Base-by-base conservation (phyloP, 2,888 invertebrate genomes). In the Epinotia ramella region DNA sequence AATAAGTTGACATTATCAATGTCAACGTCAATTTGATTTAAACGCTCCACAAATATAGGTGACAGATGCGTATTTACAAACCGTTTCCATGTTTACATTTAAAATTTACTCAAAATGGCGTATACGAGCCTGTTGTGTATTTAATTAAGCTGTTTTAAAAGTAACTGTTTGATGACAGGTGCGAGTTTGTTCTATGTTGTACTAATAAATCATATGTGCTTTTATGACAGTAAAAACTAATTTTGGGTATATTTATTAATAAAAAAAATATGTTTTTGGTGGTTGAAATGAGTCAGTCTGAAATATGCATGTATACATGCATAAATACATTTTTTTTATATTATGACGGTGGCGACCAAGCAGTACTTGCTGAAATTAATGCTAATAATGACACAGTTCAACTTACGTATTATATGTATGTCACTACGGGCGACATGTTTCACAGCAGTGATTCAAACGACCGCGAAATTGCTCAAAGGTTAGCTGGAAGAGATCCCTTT, bases 61-160 rank as follows among this genome's bases (percentile, higher is more conserved):
- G 79, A 72, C 79, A 73, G 81, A 72, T 81, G 82, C 81, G 77
- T 87, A 84, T 87, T 88, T 87, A 85, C 84, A 78, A 79, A 83
- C 85, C 56, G 82, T 86, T 79, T 83, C 86, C 80, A 76, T 88
- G 81, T 88, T 86, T 87, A 82, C 75, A 64, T 56, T 69, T 18
- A 68, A 20, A 28, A 18, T 68, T 18, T 18, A 18, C 1, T 18
- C 11, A 16, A 28, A 63, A 64, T 63, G n/a, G 46, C 1, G 53
- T 24, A 20, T 63, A 46, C 13, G 40, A 44, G 44, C 7, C 1
- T 6, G 6, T 18, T 13, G 3, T 13, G 24, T 20, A 40, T n/a
- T n/a, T 40, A 57, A n/a, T n/a, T 73, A 63, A 44, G 68, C 12
- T 63, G 46, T 74, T 74, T 69, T 69, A 6, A 33, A 7, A 7